Evolutionary conservation across 2,113 vertebrate species (phyloP).

Genomic region (Phrynocephalus versicolor): DNA sequence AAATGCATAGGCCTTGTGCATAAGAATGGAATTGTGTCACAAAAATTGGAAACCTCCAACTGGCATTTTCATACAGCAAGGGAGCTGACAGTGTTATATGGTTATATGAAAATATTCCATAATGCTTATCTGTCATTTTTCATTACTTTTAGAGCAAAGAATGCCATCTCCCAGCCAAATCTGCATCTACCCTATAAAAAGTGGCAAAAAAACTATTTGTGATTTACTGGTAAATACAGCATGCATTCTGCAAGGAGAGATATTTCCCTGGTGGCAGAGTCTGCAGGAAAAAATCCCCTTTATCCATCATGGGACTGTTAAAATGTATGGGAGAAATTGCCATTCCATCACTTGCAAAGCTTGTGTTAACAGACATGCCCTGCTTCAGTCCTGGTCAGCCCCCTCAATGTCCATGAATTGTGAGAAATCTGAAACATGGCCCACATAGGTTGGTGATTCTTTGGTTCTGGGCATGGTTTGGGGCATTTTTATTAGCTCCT

Average conservation of each 20-base stretch:
- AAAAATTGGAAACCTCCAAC: slow-evolving; percentile 15
- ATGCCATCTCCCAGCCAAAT: slow-evolving; percentile 1
- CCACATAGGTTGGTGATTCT: not conserved
- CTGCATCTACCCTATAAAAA: not conserved
- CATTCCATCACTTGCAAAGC: not conserved
- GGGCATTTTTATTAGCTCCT: not conserved
- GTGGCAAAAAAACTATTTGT: not conserved
- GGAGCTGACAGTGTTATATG: not conserved
- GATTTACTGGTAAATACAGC: not conserved
- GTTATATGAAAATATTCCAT: slow-evolving; percentile 10
- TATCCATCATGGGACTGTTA: no score
- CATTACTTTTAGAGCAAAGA: slow-evolving; percentile 1
- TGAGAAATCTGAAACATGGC: not conserved
- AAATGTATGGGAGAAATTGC: no score
- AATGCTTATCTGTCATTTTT: slow-evolving; percentile 15
- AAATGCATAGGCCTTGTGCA: slow-evolving; percentile 6
- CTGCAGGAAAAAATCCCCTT: not conserved
- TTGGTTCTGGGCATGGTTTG: not conserved
- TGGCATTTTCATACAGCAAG: not conserved
- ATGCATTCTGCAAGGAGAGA: not conserved
- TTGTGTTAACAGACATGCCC: not conserved
- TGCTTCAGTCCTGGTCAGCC: not conserved
- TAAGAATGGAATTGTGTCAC: not conserved
- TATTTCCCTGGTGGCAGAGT: not conserved
- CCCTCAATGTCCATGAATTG: not conserved